Evolutionary conservation across 2,797 vertebrate species (phyloP).

Genomic region (Pseudocheirus occidentalis): DNA sequence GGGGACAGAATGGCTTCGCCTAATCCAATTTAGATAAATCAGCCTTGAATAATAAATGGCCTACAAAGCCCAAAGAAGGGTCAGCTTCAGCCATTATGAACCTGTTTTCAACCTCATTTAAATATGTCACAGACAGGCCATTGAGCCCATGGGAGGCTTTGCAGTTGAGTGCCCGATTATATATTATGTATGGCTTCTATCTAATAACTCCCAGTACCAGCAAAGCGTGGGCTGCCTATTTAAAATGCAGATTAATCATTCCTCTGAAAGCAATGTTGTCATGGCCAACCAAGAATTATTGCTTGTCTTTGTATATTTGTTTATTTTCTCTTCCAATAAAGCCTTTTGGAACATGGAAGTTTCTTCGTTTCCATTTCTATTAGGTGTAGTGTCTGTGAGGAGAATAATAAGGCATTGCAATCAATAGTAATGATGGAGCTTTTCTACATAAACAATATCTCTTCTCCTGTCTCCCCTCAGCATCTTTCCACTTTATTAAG

Average conservation of each 20-base stretch:
- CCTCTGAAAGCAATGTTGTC: constrained; percentile 63
- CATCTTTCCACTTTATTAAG: constrained; percentile 72
- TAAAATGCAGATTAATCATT: constrained; percentile 64
- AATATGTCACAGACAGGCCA: constrained; percentile 16
- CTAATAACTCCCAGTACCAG: background rate
- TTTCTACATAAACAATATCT: constrained; percentile 66
- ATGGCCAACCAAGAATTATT: constrained; percentile 68
- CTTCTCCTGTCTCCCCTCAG: constrained; percentile 50
- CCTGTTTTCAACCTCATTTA: constrained; percentile 45
- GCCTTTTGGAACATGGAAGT: constrained; percentile 55
- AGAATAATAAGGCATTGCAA: constrained; percentile 73
- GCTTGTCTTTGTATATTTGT: constrained; percentile 61
- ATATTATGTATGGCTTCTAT: constrained; percentile 9
- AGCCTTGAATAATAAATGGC: constrained; percentile 67
- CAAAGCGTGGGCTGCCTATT: constrained; percentile 45
- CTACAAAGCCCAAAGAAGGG: constrained; percentile 42
- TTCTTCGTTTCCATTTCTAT: constrained; percentile 76
- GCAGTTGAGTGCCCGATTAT: background rate
- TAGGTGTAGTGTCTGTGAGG: constrained; percentile 73
- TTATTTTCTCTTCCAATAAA: constrained; percentile 77
- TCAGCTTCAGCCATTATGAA: constrained; percentile 22
- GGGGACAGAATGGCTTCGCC: constrained; percentile 26
- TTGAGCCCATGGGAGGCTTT: background rate
- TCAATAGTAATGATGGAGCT: constrained; percentile 73
- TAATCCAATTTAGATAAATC: constrained; percentile 68